Evolutionary conservation across 2,888 invertebrate genomes (phyloP).

Genomic region (Epinotia nisella): DNA sequence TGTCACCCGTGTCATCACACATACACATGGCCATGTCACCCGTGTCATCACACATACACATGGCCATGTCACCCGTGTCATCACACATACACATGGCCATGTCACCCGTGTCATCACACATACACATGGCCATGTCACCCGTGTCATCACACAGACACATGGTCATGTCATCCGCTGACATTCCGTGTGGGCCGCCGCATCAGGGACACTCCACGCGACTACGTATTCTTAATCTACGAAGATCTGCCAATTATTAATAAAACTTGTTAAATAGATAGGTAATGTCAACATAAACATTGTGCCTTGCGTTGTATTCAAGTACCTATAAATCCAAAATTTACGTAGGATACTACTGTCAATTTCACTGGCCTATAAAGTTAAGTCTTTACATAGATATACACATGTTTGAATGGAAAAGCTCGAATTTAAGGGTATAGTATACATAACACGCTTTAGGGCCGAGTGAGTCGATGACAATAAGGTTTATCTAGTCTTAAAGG

Average conservation of each 20-base stretch:
- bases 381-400: conserved; percentile 67
- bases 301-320: conserved; percentile 80
- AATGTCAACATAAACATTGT: conserved; percentile 67
- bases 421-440: conserved; percentile 75
- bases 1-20: too few relatives aligned
- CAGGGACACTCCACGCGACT: conserved; percentile 27
- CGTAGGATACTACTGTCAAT: conserved; percentile 80
- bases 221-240: conserved; percentile 60
- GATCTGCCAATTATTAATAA: conserved; percentile 73
- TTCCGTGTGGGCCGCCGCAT: conserved; percentile 8
- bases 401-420: conserved; percentile 69
- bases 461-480: conserved; percentile 80
- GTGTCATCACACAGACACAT: neutral
- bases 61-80: too few relatives aligned
- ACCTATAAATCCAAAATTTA: conserved; percentile 66
- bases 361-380: conserved; percentile 76
- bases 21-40: too few relatives aligned
- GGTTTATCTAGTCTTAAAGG: conserved; percentile 78
- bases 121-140: neutral
- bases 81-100: too few relatives aligned
- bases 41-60: too few relatives aligned
- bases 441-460: conserved; percentile 61
- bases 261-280: conserved; percentile 61
- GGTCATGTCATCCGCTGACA: conserved; percentile 23
- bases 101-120: too few relatives aligned